Percentiles rank a stretch among this genome's conserved stretches.
These are phyloP conservation scores for Oenanthe melanoleuca DNA, from an alignment of 2,113 vertebrate species.

Conservation along the genomic window DNA sequence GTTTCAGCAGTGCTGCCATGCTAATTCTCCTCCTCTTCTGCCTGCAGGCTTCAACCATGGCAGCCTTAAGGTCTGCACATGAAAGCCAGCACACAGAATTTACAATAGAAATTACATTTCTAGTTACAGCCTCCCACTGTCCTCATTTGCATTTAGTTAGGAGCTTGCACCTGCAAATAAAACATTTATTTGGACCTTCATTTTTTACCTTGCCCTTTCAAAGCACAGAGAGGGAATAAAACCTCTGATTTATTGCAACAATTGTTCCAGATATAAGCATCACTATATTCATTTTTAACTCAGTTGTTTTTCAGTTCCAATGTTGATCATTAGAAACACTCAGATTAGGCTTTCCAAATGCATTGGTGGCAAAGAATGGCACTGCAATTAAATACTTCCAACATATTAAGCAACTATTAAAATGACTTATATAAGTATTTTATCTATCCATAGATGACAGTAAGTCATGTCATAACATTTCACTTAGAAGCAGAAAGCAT, in stretches of 20 bases:
- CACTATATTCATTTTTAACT: conserved; percentile 41
- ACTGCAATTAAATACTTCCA: conserved; percentile 53
- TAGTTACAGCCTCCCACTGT: not conserved
- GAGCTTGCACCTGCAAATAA: not conserved
- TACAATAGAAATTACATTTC: not conserved
- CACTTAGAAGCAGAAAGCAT: not conserved
- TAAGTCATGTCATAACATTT: not conserved
- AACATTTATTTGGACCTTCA: not conserved
- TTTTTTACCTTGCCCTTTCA: not conserved
- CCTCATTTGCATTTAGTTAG: not conserved
- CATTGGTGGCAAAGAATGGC: conserved; percentile 29
- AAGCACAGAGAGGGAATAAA: not conserved
- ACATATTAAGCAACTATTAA: conserved; percentile 47
- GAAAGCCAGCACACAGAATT: not conserved
- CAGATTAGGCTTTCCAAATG: conserved; percentile 30
- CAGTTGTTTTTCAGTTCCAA: conserved; percentile 62
- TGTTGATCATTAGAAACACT: conserved; percentile 41
- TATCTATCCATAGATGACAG: conserved; percentile 29
- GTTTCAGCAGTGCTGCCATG: not conserved
- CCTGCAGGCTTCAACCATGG: not conserved
- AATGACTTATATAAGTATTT: not conserved
- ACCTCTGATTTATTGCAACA: not conserved
- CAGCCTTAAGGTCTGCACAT: not conserved
- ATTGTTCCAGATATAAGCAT: conserved; percentile 54
- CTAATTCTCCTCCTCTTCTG: not conserved